Conservation (phyloP, 1,140 invertebrate species). For the Zaprionus capensis region DNA sequence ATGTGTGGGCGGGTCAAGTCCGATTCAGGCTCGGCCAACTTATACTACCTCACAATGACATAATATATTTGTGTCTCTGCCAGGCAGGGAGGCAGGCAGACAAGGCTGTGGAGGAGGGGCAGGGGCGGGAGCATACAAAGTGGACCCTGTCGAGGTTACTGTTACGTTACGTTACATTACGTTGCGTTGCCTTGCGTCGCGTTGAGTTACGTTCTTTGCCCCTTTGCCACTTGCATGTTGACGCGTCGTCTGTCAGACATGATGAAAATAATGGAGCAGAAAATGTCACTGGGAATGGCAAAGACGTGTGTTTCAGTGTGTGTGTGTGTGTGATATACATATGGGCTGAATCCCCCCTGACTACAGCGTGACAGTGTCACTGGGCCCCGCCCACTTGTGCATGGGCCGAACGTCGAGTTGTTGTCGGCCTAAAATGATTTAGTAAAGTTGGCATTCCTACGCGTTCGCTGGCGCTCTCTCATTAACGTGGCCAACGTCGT, state of each 20-base stretch:
- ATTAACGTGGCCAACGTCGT: slow-evolving; percentile 53
- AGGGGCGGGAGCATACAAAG: neutral
- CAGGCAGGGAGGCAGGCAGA: slow-evolving; percentile 38
- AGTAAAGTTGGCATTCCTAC: slow-evolving; percentile 71
- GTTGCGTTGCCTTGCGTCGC: slow-evolving; percentile 2
- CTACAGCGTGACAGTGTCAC: slow-evolving; percentile 8
- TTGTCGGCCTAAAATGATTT: slow-evolving; percentile 70
- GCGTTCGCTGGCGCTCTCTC: slow-evolving; percentile 59
- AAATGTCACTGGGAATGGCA: slow-evolving; percentile 77
- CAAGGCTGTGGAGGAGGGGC: neutral
- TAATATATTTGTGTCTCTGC: slow-evolving; percentile 73
- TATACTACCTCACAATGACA: slow-evolving; percentile 47
- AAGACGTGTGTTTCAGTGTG: slow-evolving; percentile 48
- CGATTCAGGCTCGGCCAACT: slow-evolving; percentile 57
- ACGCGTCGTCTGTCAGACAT: slow-evolving; percentile 81
- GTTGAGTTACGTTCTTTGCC: slow-evolving; percentile 46
- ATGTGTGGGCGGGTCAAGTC: slow-evolving; percentile 30
- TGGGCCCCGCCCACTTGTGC: slow-evolving; percentile 9
- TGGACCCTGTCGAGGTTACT: slow-evolving; percentile 2
- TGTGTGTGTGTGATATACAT: slow-evolving; percentile 21
- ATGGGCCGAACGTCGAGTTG: slow-evolving; percentile 60
- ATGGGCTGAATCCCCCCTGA: slow-evolving; percentile 3
- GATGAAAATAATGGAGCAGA: slow-evolving; percentile 83
- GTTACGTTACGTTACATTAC: slow-evolving; percentile 36
- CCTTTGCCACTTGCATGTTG: slow-evolving; percentile 74